Evolutionary conservation across 2,113 vertebrate species (phyloP), one percentile per base, ranked within the genome.

Genomic region (Brachypteracias leptosomus): DNA sequence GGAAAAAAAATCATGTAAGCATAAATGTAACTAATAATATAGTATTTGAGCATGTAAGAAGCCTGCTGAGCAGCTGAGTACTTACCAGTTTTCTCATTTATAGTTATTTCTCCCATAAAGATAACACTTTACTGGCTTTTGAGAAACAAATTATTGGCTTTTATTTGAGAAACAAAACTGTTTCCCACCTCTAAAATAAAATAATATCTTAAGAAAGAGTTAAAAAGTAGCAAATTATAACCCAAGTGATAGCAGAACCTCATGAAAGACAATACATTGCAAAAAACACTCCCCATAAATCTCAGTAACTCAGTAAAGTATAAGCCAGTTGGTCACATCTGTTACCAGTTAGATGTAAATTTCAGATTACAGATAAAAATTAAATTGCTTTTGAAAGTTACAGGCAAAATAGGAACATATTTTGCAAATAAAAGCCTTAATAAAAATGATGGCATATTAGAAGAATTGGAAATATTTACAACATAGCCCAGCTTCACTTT

Each of bases 331-430:
- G 96, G 96, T 97, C 92, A 97, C 97, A 98, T 97, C 97, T 98
- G 97, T 97, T 97, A 93, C 81, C 87, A 94, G 88, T 98, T 98
- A 98, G 95, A 97, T 96, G 91, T 93, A 97, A 98, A 98, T 97
- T 98, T 98, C 90, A 97, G 95, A 98, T 98, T 97, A 96, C 88
- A 97, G 95, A 96, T 97, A 91, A 96, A 97, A 97, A 93, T 80
- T 92, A 95, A 96, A 97, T 98, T 93, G 94, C 86, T 97, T 97
- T 97, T 95, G 95, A 97, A 97, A 96, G 80, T 93, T 96, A 96
- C 67, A 95, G 93, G 89, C 76, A 96, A 97, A 96, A 97, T 66
- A 96, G 85, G 90, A 97, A 96, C 82, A 94, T 90, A 90, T 88
- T 97, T 96, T 89, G 87, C 93, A 97, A 97, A 96, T 95, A 95